A percentile compares a stretch with the other conserved stretches of the same genome.
phyloP scores from a whole-genome alignment of 2,797 vertebrate species.

The Channa striata region DNA sequence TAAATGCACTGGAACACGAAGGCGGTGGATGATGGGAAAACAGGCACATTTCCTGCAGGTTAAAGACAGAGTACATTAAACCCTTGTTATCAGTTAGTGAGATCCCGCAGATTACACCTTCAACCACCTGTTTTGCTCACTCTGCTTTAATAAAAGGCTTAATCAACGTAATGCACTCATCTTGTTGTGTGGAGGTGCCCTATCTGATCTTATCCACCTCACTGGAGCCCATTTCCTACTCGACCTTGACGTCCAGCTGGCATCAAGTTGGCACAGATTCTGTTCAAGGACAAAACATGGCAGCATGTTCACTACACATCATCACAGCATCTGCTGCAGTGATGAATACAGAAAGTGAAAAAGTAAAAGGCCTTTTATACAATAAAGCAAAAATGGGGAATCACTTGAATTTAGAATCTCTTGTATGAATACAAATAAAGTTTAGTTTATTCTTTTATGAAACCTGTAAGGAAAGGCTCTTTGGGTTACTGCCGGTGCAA shows the following conservation, averaged over 20 bases:
- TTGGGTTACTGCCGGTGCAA: too few relatives aligned
- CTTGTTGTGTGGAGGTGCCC: constrained; percentile 35
- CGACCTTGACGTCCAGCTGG: constrained; percentile 72
- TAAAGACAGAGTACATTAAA: constrained; percentile 41
- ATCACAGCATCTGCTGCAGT: neutral
- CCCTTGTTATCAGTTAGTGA: constrained; percentile 42
- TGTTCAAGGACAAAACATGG: constrained; percentile 42
- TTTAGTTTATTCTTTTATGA: too few relatives aligned
- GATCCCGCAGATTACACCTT: constrained; percentile 53
- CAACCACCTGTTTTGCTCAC: constrained; percentile 53
- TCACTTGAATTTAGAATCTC: neutral
- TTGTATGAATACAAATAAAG: neutral
- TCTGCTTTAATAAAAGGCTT: constrained; percentile 49
- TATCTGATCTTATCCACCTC: constrained; percentile 66
- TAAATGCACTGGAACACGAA: constrained; percentile 30
- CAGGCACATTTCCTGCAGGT: constrained; percentile 31
- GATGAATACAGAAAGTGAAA: neutral
- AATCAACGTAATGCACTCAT: constrained; percentile 70
- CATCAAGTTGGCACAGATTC: constrained; percentile 62
- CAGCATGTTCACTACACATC: constrained; percentile 19
- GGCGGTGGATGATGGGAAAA: constrained; percentile 15
- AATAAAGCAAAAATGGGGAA: neutral
- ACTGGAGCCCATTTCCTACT: constrained; percentile 30
- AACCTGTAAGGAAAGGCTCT: too few relatives aligned
- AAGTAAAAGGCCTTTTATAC: neutral